These are phyloP conservation scores for Anas bernieri DNA, from an alignment of 2,797 vertebrate genomes.

Conservation along the genomic window DNA sequence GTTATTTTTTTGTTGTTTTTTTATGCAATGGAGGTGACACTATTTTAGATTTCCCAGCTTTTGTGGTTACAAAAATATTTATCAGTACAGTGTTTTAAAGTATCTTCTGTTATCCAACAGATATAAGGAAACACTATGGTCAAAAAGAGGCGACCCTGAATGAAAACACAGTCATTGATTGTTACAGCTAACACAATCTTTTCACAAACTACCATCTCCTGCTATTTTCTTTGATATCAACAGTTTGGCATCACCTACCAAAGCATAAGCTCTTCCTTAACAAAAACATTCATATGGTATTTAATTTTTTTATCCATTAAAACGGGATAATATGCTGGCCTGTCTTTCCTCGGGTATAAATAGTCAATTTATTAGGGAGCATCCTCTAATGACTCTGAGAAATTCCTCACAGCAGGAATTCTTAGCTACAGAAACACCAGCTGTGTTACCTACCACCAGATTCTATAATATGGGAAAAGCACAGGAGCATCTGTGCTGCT, in stretches of 20 bases:
- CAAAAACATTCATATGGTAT: not conserved
- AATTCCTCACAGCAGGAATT: not conserved
- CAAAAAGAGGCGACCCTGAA: not conserved
- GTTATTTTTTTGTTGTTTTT: not conserved
- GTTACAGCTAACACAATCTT: not conserved
- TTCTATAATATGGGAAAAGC: not conserved
- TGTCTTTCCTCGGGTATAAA: not conserved
- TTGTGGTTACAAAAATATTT: not conserved
- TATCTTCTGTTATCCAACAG: not conserved
- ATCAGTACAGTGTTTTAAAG: not conserved
- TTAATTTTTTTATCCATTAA: not conserved
- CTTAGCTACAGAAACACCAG: not conserved
- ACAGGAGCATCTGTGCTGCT: not conserved
- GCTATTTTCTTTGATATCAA: not conserved
- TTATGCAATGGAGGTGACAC: not conserved
- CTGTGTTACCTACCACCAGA: not conserved
- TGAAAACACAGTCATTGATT: not conserved
- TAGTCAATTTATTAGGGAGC: not conserved
- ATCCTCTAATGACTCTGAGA: not conserved
- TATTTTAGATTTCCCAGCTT: not conserved
- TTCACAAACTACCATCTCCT: not conserved
- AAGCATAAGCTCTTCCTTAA: not conserved
- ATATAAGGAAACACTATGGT: not conserved
- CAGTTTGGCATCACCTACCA: not conserved
- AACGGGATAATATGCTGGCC: not conserved